Evolutionary conservation across 2,113 vertebrate genomes (phyloP).

Genomic region (Brachypteracias leptosomus): DNA sequence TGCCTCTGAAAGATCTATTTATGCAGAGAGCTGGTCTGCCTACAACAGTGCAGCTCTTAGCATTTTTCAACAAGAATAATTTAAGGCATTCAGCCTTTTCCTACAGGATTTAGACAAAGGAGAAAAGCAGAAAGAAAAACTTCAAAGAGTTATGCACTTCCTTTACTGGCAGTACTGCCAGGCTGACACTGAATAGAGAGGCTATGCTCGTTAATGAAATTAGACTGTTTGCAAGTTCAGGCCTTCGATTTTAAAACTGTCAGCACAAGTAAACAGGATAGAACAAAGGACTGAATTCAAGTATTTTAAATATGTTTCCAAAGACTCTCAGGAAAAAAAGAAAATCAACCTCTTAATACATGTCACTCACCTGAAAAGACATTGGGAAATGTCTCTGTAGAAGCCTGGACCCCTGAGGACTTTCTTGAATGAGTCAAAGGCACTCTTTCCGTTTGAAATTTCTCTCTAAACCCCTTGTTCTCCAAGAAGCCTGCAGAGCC

Average conservation of each 20-base stretch:
- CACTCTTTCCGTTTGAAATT: conserved; percentile 67
- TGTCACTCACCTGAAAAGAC: conserved; percentile 88
- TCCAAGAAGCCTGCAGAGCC: conserved; percentile 78
- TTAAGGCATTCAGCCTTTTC: not conserved
- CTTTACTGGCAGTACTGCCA: conserved; percentile 16
- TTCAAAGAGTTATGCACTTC: conserved; percentile 43
- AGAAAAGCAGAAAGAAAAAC: conserved; percentile 6
- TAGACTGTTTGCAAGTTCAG: not conserved
- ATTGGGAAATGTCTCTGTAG: conserved; percentile 85
- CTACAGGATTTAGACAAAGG: conserved; percentile 7
- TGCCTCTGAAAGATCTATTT: not conserved
- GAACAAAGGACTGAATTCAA: not conserved
- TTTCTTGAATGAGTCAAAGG: conserved; percentile 73
- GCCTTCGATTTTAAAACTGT: not conserved
- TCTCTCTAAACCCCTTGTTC: conserved; percentile 62
- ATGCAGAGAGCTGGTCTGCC: not conserved
- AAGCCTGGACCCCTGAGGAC: conserved; percentile 78
- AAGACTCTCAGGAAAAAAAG: not conserved
- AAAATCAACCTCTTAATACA: not conserved
- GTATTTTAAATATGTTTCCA: not conserved
- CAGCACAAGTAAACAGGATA: not conserved
- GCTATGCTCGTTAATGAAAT: not conserved
- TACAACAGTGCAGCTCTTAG: not conserved
- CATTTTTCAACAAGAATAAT: not conserved
- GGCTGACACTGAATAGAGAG: not conserved